These are phyloP conservation scores for Netelia virgata DNA, from an alignment of 2,888 invertebrate species.

Conservation along the genomic window DNA sequence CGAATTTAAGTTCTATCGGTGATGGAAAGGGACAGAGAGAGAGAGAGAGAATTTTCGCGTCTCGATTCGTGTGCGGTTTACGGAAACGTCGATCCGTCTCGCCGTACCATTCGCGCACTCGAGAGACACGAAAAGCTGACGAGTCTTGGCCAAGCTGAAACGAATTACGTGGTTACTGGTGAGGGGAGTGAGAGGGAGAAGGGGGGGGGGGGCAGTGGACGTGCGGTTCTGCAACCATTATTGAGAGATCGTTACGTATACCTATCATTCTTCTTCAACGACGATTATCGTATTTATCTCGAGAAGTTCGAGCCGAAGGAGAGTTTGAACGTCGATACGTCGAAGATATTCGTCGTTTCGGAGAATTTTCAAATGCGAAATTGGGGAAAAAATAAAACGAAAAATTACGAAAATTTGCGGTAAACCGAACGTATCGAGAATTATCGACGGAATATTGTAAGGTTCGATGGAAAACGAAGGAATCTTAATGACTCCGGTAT, in stretches of 20 bases:
- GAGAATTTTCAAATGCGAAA: too few species aligned
- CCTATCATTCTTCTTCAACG: not conserved
- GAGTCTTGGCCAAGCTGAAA: slow-evolving; percentile 4
- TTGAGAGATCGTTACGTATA: slow-evolving; percentile 58
- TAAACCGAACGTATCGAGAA: too few species aligned
- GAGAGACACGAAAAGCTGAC: slow-evolving; percentile 28
- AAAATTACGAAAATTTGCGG: too few species aligned
- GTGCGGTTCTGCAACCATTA: slow-evolving; percentile 64
- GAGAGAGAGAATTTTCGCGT: not conserved
- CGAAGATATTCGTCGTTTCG: too few species aligned
- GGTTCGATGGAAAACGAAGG: too few species aligned
- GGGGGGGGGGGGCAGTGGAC: not conserved
- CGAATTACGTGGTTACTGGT: not conserved
- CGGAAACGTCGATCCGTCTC: slow-evolving; percentile 36
- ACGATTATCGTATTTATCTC: slow-evolving; percentile 6
- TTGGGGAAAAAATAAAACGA: too few species aligned
- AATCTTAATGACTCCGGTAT: too few species aligned
- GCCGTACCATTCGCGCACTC: not conserved
- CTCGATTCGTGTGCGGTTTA: slow-evolving; percentile 42
- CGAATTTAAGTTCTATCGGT: slow-evolving; percentile 20
- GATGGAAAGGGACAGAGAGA: not conserved
- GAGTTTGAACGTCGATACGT: not conserved
- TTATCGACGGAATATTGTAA: too few species aligned
- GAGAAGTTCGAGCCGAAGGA: not conserved
- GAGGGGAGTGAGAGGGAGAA: not conserved